Percentiles rank a stretch among this genome's conserved stretches.
Evolutionary conservation across 2,113 vertebrate species (phyloP).

Genomic region (Oreotrochilus melanogaster): DNA sequence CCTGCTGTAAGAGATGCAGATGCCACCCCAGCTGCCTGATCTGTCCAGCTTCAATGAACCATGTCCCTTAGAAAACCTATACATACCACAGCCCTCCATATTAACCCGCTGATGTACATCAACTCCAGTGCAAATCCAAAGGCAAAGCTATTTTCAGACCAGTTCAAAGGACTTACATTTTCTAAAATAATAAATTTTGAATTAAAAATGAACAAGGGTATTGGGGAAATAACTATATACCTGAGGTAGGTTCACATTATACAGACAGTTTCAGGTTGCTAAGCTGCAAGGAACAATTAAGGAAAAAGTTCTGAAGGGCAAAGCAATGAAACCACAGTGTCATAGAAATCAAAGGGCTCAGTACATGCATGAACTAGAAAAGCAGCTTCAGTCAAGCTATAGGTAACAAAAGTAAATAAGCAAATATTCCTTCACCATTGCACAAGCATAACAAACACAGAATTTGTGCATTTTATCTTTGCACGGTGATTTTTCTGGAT

Average conservation of each 20-base stretch:
- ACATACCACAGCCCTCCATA: fast-evolving
- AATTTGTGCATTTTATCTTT: neutral
- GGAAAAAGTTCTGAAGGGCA: neutral
- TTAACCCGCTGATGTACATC: neutral
- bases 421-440: neutral
- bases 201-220: neutral
- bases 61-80: neutral
- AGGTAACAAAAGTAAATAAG: neutral
- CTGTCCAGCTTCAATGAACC: neutral
- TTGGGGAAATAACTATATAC: neutral
- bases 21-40: neutral
- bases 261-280: neutral
- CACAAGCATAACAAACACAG: fast-evolving
- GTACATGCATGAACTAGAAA: neutral
- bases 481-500: neutral
- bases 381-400: neutral
- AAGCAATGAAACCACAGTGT: neutral
- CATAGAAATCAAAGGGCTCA: neutral
- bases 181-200: neutral
- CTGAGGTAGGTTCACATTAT: neutral
- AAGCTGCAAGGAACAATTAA: neutral
- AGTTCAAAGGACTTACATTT: neutral
- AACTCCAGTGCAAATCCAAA: neutral
- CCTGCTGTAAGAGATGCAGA: neutral
- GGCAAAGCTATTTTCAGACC: neutral